phyloP scores from a whole-genome alignment of 2,113 vertebrate species.

The Stictonetta naevosa region DNA sequence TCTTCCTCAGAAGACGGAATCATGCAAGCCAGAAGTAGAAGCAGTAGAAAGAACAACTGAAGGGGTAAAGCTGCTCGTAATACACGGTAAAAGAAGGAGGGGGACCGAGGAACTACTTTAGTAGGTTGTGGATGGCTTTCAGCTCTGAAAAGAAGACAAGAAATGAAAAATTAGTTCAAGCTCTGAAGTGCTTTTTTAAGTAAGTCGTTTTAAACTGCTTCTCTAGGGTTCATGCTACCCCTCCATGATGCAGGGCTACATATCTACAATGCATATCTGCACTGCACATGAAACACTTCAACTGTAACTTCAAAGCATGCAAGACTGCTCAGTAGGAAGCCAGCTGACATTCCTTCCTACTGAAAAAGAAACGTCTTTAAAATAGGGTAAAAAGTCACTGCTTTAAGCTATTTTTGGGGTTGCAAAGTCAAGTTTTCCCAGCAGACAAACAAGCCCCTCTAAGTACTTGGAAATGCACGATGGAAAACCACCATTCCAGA shows the following conservation, averaged over 20 bases:
- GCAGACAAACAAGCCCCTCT: background rate
- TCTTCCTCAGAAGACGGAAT: conserved; percentile 85
- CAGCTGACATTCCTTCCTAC: background rate
- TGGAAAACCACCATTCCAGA: background rate
- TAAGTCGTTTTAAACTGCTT: background rate
- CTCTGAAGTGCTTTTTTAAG: too few species aligned
- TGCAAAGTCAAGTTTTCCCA: background rate
- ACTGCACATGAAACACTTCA: background rate
- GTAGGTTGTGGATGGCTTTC: background rate
- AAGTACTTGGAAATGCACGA: background rate
- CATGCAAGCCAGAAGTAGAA: conserved; percentile 86
- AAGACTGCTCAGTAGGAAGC: background rate
- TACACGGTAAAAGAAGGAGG: conserved; percentile 84
- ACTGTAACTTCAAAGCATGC: background rate
- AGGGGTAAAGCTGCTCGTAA: conserved; percentile 86
- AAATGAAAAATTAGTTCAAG: too few species aligned
- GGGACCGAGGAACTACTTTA: conserved; percentile 24
- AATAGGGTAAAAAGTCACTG: background rate
- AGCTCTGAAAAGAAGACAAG: conserved; percentile 50
- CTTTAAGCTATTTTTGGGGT: background rate
- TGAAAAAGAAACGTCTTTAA: background rate
- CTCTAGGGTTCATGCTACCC: background rate
- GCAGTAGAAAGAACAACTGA: conserved; percentile 85
- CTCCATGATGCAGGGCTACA: background rate
- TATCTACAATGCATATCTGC: background rate